Base-by-base conservation (phyloP, 2,113 vertebrate species). In the Oryzias woworae region DNA sequence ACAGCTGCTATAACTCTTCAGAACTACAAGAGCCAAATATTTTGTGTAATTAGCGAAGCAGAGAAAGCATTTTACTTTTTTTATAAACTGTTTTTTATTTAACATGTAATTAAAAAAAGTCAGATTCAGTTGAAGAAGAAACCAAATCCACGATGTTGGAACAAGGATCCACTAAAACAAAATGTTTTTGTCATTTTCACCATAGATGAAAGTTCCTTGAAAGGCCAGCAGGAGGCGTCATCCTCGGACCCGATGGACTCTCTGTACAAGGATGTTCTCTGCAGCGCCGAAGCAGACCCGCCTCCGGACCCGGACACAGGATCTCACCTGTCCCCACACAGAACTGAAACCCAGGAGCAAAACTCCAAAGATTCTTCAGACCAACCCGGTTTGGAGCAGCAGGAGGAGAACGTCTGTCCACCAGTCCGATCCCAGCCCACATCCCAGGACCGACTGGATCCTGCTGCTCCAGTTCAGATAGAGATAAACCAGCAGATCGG, bases 401-500 rank as follows among this genome's bases (percentile, higher is more conserved):
- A 18, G 4, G 43, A 7, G 5, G 62, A 56, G 8, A 1, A 4
- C 2, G 22, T 17, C 1, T 1, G 1, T 17, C 16, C 2, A 31
- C 18, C 49, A 1, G 6, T 7, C 10, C 53, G n/a, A 0, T 1
- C 64, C 1, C 52, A 50, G 59, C 20, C 54, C 0, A 4, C 22
- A 46, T 17, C 52, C 17, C 46, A 49, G 26, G 50, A 71, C 80
- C 48, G 2, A 85, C 61, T 83, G 62, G 69, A 47, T 62, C 82
- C 53, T 3, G 43, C 68, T 77, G 53, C 80, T 69, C 76, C 74
- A 20, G 44, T 57, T 4, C 90, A 74, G 66, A 79, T 93, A 18
- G 73, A 89, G 56, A 71, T 86, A 23, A 24, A 86, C 77, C 91
- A 88, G 78, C 80, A 88, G 78, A 92, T 92, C 72, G 85, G 91